These are phyloP conservation scores for Tragelaphus strepsiceros DNA, from an alignment of 2,113 vertebrate genomes.

Conservation along the genomic window DNA sequence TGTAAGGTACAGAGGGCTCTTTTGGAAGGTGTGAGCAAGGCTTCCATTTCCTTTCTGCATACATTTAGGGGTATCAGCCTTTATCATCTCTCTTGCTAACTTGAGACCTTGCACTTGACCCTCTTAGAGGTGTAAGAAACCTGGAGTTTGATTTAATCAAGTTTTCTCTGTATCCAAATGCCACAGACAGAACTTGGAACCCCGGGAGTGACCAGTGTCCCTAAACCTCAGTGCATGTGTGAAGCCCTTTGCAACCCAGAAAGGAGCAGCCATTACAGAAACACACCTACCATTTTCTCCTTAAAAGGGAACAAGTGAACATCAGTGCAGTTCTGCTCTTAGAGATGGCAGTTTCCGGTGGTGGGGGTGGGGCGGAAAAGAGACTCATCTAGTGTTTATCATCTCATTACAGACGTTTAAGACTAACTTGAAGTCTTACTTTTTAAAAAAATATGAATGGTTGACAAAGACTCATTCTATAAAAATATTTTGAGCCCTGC, in stretches of 20 bases:
- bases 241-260: not conserved
- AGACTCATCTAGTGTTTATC: not conserved
- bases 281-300: not conserved
- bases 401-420: not conserved
- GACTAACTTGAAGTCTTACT: not conserved
- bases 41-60: not conserved
- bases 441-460: not conserved
- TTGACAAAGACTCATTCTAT: not conserved
- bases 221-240: not conserved
- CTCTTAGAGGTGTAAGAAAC: not conserved
- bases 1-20: not conserved
- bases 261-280: not conserved
- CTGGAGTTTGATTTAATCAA: not conserved
- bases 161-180: not conserved
- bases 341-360: not conserved
- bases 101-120: not conserved
- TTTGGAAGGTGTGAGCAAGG: not conserved
- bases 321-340: not conserved
- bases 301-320: not conserved
- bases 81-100: not conserved
- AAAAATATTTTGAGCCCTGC: not conserved
- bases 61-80: rapidly evolving
- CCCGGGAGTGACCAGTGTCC: not conserved
- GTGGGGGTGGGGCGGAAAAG: rapidly evolving
- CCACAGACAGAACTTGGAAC: not conserved